These are phyloP conservation scores for Grammomys dolichurus DNA, from an alignment of 2,113 vertebrate genomes.

Conservation along the genomic window DNA sequence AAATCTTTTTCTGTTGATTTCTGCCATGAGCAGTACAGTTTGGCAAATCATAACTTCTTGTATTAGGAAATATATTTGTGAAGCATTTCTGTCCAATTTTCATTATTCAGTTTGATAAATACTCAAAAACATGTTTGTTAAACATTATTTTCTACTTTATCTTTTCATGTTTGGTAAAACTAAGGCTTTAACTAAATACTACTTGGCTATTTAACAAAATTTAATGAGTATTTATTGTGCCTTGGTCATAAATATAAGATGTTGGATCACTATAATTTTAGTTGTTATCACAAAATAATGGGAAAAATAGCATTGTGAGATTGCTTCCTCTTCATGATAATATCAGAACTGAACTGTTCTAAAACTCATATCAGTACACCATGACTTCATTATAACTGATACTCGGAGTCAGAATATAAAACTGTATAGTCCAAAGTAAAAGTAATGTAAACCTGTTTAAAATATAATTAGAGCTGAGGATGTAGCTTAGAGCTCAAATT, in stretches of 20 bases:
- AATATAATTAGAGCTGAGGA: neutral
- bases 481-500: neutral
- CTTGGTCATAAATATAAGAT: neutral
- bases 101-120: neutral
- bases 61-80: slow-evolving; percentile 3
- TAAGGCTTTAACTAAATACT: neutral
- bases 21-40: neutral
- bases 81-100: slow-evolving; percentile 25
- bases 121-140: neutral
- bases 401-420: neutral
- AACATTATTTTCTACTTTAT: slow-evolving; percentile 37
- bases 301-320: neutral
- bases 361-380: neutral
- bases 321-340: neutral
- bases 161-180: slow-evolving; percentile 34
- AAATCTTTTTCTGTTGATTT: neutral
- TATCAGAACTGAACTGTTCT: neutral
- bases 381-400: neutral
- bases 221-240: neutral
- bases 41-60: neutral
- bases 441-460: slow-evolving; percentile 28
- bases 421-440: neutral
- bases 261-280: neutral
- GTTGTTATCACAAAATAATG: neutral
- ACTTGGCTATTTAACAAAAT: neutral